Evolutionary conservation across 2,797 vertebrate genomes (phyloP), one percentile per base, ranked within the genome.

Genomic region (Sebastes vulpes): DNA sequence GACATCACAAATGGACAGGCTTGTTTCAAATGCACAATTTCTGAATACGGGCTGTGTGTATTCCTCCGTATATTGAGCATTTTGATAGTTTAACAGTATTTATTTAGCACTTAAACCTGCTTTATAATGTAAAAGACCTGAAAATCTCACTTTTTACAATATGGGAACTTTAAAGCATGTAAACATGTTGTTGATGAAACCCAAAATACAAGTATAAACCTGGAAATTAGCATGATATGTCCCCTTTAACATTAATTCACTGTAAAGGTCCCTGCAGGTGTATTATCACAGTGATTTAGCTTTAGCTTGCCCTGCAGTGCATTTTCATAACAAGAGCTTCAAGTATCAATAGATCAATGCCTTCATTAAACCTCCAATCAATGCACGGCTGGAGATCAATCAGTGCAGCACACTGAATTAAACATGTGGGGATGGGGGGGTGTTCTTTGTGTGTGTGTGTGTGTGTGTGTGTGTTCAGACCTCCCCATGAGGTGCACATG

Each of bases 311-410:
- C 11, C 77, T 65, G 28, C 60, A 29, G 68, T 7, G 38, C 14
- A 3, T 76, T 31, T 46, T 73, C 68, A 72, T 63, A 76, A 80
- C 31, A 70, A 50, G 31, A 72, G 68, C 77, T 75, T 64, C 25
- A 60, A 50, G 7, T 0, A 48, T 80, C 85, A 80, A 54, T 82
- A 74, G 10, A 90, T 82, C 76, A 81, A 87, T 86, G 68, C 0
- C 0, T 31, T 68, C 64, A 70, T 25, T 88, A 68, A 79, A 83
- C 61, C n/a, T 46, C 5, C 53, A 60, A 70, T 87, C 74, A 6
- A 75, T 83, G 38, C 35, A 0, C 57, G 3, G 74, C 81, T 9
- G 84, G 54, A 42, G 70, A 77, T 81, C 72, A 4, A 63, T 82
- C 18, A 11, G 75, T 50, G 72, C 72, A 54, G 48, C 65, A 75